Evolutionary conservation across 35 echinoderm and acorn worm genomes (phyloP).

Genomic region (Hemicentrotus pulcherrimus): DNA sequence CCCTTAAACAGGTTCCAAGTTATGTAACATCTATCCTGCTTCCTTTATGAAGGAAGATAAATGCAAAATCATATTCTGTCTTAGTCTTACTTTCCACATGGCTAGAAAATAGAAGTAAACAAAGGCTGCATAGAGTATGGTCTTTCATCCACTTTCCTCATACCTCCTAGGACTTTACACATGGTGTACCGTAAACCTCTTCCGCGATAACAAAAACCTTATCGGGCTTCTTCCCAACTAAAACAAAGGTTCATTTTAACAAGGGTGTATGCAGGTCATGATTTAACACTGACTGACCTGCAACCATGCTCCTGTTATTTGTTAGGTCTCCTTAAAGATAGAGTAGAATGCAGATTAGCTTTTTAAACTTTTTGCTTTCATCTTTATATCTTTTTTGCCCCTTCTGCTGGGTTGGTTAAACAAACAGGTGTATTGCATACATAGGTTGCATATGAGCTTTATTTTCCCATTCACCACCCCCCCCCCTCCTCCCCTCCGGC

Average conservation of each 20-base stretch:
- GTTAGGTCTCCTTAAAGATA: too few species aligned
- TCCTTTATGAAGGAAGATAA: background rate
- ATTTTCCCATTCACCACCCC: background rate
- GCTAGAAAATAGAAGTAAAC: background rate
- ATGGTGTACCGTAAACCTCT: too few species aligned
- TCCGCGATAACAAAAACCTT: too few species aligned
- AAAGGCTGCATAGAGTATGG: background rate
- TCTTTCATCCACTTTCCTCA: too few species aligned
- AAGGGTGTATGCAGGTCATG: too few species aligned
- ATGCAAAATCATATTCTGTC: background rate
- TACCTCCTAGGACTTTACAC: too few species aligned
- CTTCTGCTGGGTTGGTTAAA: background rate
- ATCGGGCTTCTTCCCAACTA: too few species aligned
- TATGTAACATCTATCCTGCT: background rate
- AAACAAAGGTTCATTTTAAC: too few species aligned
- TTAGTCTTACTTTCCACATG: background rate
- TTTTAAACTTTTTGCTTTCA: background rate
- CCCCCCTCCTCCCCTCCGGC: background rate
- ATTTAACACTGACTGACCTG: too few species aligned
- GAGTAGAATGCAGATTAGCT: background rate
- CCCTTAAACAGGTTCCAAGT: background rate
- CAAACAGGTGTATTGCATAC: constrained; percentile 24
- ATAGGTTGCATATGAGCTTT: background rate
- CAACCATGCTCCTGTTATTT: too few species aligned
- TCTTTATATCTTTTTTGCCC: too few species aligned